phyloP scores from a whole-genome alignment of 2,888 invertebrate species.

The Phyllotreta cruciferae region DNA sequence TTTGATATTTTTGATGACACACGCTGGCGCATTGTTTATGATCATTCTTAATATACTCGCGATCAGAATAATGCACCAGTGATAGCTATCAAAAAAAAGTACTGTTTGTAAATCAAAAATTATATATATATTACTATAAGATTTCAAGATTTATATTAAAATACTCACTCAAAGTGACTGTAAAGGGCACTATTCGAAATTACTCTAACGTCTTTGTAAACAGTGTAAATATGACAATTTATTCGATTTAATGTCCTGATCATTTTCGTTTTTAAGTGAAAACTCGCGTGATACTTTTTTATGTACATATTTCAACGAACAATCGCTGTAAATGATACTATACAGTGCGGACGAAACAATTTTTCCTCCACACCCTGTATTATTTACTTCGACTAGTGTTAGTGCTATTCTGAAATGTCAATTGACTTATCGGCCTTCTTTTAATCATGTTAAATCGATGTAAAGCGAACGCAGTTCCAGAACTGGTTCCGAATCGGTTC shows the following conservation, averaged over 20 bases:
- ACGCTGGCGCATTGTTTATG: no score
- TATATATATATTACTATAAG: background rate
- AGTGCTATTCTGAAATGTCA: constrained; percentile 21
- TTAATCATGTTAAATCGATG: constrained; percentile 14
- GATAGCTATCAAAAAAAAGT: background rate
- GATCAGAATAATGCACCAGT: no score
- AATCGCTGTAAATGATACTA: constrained; percentile 13
- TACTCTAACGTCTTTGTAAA: constrained; percentile 19
- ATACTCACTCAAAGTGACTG: no score
- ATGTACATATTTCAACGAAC: constrained; percentile 28
- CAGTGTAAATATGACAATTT: constrained; percentile 18
- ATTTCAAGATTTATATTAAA: no score
- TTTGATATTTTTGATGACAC: constrained; percentile 25
- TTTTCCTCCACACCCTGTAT: background rate
- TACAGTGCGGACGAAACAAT: constrained; percentile 9
- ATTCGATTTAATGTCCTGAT: constrained; percentile 23
- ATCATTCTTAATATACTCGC: no score
- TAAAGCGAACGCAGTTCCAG: constrained; percentile 12
- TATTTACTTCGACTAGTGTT: no score
- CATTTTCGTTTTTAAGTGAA: constrained; percentile 25
- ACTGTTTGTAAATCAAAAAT: constrained; percentile 18
- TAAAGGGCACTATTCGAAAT: background rate
- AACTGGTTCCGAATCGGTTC: no score
- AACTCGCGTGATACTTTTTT: constrained; percentile 49
- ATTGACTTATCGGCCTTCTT: constrained; percentile 22